Evolutionary conservation across 37 sponge, comb jelly and placozoan genomes (phyloP).

Genomic region (Geodia barretti): DNA sequence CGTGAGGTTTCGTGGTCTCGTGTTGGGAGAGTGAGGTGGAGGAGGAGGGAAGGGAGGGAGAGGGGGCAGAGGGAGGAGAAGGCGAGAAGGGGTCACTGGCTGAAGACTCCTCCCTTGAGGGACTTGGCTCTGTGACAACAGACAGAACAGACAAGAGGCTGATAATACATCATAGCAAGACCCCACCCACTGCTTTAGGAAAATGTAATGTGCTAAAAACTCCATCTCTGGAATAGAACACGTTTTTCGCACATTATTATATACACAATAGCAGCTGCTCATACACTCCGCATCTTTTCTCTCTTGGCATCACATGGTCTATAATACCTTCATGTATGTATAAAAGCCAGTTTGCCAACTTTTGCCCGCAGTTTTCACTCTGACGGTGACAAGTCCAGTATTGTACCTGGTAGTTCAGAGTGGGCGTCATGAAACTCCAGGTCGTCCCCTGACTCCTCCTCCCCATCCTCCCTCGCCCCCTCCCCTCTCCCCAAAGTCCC

Average conservation of each 20-base stretch:
- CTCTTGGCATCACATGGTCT: too few species aligned
- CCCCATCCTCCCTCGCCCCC: neutral
- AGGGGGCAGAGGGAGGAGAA: neutral
- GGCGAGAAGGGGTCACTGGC: neutral
- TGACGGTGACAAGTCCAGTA: too few species aligned
- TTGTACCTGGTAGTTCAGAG: conserved; percentile 17
- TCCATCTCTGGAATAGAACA: too few species aligned
- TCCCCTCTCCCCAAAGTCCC: neutral
- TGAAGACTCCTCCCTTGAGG: neutral
- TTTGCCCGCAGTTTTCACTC: too few species aligned
- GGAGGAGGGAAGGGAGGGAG: neutral
- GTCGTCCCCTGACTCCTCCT: neutral
- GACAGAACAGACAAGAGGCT: neutral
- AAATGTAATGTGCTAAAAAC: too few species aligned
- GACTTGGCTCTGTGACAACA: neutral
- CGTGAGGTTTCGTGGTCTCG: neutral
- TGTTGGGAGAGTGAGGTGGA: neutral
- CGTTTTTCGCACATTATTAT: too few species aligned
- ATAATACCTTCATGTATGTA: too few species aligned
- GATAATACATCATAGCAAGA: too few species aligned
- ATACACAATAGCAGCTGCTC: too few species aligned
- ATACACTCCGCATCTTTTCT: too few species aligned
- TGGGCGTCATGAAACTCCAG: conserved; percentile 25
- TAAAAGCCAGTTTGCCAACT: too few species aligned
- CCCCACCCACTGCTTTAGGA: too few species aligned